phyloP scores from a whole-genome alignment of 2,888 invertebrate species.

The Hanleya hanleyi region DNA sequence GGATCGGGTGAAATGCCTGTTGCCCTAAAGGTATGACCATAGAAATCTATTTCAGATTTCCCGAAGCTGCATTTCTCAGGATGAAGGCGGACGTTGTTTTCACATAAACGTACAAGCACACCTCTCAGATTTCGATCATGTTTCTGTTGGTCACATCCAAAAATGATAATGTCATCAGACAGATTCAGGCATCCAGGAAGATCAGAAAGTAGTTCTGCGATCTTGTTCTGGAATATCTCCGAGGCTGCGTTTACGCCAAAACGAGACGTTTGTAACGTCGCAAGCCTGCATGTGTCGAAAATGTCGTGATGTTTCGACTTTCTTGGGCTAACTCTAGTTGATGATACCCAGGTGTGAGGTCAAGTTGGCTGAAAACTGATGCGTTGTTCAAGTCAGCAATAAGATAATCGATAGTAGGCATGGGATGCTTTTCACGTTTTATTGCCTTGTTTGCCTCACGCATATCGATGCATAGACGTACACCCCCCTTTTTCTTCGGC shows the following conservation, averaged over 20 bases:
- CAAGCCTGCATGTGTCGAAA: conserved; percentile 45
- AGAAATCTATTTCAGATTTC: conserved; percentile 2
- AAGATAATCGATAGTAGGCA: conserved; percentile 46
- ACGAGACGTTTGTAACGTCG: conserved; percentile 40
- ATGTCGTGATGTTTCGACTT: conserved; percentile 50
- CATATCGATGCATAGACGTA: conserved; percentile 52
- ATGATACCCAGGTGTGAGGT: conserved; percentile 44
- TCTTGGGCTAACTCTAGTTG: conserved; percentile 44
- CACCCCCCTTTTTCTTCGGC: conserved; percentile 37
- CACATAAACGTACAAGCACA: conserved; percentile 40
- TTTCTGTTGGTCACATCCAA: conserved; percentile 51
- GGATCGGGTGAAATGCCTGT: conserved; percentile 4
- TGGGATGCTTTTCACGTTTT: conserved; percentile 36
- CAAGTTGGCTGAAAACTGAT: conserved; percentile 43
- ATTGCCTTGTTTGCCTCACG: conserved; percentile 46
- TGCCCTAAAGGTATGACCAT: conserved; percentile 6
- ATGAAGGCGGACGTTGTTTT: background rate
- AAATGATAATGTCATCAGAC: conserved; percentile 71
- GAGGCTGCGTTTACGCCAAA: conserved; percentile 68
- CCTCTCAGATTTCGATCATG: conserved; percentile 56
- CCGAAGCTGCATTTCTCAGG: background rate
- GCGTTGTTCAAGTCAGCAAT: conserved; percentile 43
- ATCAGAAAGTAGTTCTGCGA: conserved; percentile 63
- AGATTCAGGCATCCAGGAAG: conserved; percentile 67
- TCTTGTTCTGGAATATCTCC: conserved; percentile 72